A percentile compares a stretch with the other conserved stretches of the same genome.
These are phyloP conservation scores for Sinohyriopsis cumingii DNA, from an alignment of 2,888 invertebrate genomes.

Conservation along the genomic window DNA sequence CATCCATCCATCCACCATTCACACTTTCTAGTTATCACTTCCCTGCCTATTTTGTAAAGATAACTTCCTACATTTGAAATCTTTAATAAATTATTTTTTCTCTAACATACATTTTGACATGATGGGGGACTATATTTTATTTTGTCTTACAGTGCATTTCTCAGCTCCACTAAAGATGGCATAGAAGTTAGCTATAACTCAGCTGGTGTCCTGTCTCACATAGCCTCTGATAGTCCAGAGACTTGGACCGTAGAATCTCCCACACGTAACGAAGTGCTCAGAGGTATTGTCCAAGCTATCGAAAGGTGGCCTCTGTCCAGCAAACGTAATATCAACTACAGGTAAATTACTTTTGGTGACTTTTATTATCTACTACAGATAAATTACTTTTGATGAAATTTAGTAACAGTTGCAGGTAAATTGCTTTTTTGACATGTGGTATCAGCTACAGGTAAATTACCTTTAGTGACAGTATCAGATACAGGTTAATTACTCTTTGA, in stretches of 20 bases:
- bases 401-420: conserved; percentile 91
- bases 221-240: conserved; percentile 90
- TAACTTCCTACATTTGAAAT: background rate
- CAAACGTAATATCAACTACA: conserved; percentile 95
- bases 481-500: conserved; percentile 68
- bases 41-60: too few species aligned
- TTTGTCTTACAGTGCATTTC: conserved; percentile 78
- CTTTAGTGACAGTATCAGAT: background rate
- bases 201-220: conserved; percentile 94
- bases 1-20: too few species aligned
- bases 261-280: conserved; percentile 79
- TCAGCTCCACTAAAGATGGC: conserved; percentile 87
- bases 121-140: background rate
- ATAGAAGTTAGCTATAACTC: conserved; percentile 98
- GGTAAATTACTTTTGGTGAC: conserved; percentile 55
- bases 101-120: background rate
- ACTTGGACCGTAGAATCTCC: conserved; percentile 87
- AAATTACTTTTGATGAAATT: conserved; percentile 1
- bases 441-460: conserved; percentile 86
- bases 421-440: conserved; percentile 74
- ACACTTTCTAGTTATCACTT: too few species aligned
- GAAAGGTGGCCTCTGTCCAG: conserved; percentile 90
- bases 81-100: too few species aligned
- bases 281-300: conserved; percentile 86
- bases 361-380: conserved; percentile 90